Evolutionary conservation across 2,113 vertebrate species (phyloP).

Genomic region (Acanthochromis polyacanthus): DNA sequence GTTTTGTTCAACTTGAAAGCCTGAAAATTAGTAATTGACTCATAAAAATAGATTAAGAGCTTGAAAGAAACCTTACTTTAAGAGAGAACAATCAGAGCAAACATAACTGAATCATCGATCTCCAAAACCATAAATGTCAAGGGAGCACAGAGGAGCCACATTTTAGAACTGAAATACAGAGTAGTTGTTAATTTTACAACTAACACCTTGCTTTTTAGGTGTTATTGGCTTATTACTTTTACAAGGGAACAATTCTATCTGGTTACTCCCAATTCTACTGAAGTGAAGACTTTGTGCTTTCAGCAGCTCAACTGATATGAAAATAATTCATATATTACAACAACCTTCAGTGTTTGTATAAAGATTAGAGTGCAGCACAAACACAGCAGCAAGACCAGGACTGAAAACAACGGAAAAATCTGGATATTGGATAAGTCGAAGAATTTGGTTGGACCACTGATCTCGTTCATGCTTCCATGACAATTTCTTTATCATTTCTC

Average conservation of each 20-base stretch:
- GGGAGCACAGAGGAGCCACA: conserved; percentile 18
- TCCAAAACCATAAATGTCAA: conserved; percentile 44
- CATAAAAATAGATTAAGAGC: conserved; percentile 30
- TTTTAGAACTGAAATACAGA: conserved; percentile 21
- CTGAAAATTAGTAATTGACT: conserved; percentile 17
- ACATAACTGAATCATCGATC: conserved; percentile 35
- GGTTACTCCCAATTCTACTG: neutral
- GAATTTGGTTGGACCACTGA: neutral
- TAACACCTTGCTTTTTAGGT: conserved; percentile 12
- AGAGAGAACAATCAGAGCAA: conserved; percentile 27
- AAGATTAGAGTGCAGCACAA: neutral
- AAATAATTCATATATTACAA: conserved; percentile 31
- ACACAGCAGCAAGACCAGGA: conserved; percentile 2
- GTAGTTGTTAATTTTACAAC: conserved; percentile 32
- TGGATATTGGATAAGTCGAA: neutral
- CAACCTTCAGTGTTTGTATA: conserved; percentile 2
- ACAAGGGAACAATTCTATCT: conserved; percentile 36
- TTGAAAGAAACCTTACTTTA: neutral
- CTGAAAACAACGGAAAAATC: conserved; percentile 1
- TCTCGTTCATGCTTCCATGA: neutral
- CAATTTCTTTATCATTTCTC: neutral
- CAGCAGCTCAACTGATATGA: conserved; percentile 3
- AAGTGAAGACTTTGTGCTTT: conserved; percentile 1
- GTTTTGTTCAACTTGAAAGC: neutral
- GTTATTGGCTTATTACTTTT: conserved; percentile 25